A percentile compares a stretch with the other conserved stretches of the same genome.
Evolutionary conservation across 30 jellyfish, hydroid and myxozoan species (phyloP).

Genomic region (Turritopsis rubra): DNA sequence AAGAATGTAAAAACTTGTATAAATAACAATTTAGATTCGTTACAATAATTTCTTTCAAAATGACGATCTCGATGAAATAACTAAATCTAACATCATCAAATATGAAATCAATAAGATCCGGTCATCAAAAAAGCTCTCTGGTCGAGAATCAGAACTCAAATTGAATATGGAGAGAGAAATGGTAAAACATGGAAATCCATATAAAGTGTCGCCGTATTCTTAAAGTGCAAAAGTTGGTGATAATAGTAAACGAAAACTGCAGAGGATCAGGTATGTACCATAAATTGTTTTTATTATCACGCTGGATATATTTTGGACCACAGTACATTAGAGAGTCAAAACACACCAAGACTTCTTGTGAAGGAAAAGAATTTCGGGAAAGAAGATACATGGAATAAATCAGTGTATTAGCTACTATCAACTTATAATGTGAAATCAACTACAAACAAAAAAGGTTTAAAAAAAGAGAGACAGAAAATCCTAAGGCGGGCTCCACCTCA

Average conservation of each 20-base stretch:
- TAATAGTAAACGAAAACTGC: neutral
- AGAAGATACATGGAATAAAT: too few species aligned
- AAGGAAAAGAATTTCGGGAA: too few species aligned
- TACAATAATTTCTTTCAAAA: constrained; percentile 14
- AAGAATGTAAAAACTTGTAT: neutral
- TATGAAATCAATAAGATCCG: constrained; percentile 19
- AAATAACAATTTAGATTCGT: constrained; percentile 21
- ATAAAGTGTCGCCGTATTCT: constrained; percentile 25
- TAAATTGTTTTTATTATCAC: too few species aligned
- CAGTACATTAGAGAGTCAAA: too few species aligned
- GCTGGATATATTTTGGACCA: too few species aligned
- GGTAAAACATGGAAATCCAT: constrained; percentile 24
- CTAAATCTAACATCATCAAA: neutral
- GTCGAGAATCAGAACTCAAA: constrained; percentile 3
- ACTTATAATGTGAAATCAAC: too few species aligned
- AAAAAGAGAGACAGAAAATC: constrained; percentile 42
- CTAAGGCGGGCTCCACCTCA: constrained; percentile 82
- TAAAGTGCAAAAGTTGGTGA: neutral
- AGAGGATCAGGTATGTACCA: constrained; percentile 25
- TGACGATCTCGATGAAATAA: neutral
- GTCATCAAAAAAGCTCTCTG: constrained; percentile 9
- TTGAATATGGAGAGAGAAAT: constrained; percentile 22
- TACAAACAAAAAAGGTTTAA: too few species aligned
- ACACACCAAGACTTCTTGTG: too few species aligned
- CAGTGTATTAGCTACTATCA: too few species aligned